Base-by-base conservation (phyloP, 2,113 vertebrate species). In the Sinosuthora webbiana region DNA sequence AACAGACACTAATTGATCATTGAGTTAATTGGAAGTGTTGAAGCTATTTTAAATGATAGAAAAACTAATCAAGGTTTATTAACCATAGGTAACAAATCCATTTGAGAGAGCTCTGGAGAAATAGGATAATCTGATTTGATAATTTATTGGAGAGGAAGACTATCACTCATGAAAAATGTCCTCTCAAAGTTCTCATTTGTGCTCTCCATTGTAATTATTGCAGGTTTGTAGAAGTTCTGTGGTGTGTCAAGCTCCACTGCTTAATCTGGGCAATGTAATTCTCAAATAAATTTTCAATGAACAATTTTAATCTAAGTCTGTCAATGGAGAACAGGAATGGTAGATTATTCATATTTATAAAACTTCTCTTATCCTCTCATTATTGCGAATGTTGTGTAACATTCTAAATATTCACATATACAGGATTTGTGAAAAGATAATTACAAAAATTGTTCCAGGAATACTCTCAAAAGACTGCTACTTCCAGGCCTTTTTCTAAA, bases 1-100 rank as follows among this genome's bases (percentile, higher is more conserved):
- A 91, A 45, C 37, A 79, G 84, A 59, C 27, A 42, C 3, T 74
- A 63, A 59, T 63, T 83, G 68, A 85, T 86, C 71, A 78, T 56
- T 81, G 82, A 56, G 33, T 74, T 94, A 96, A 95, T 70, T 81
- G 68, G 71, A 86, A 90, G 56, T 81, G 88, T 88, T 94, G 68
- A 93, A 93, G n/a, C 35, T 68, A 39, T 83, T 77, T 63, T 70
- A 83, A 81, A 47, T 75, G 15, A 44, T 60, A 83, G 64, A 59
- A 92, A 90, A 94, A 68, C 55, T 89, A 81, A 96, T 88, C 56
- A 93, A 86, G 85, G 86, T 92, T 94, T 96, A 95, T 92, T 96
- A 97, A 86, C 44, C 24, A 56, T 28, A 71, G 85, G 56, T 88
- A 91, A 75, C 39, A 93, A 90, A 83, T 41, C 22, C 17, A 10